Base-by-base conservation (phyloP, 2,888 invertebrate species). In the Chymomyza amoena region DNA sequence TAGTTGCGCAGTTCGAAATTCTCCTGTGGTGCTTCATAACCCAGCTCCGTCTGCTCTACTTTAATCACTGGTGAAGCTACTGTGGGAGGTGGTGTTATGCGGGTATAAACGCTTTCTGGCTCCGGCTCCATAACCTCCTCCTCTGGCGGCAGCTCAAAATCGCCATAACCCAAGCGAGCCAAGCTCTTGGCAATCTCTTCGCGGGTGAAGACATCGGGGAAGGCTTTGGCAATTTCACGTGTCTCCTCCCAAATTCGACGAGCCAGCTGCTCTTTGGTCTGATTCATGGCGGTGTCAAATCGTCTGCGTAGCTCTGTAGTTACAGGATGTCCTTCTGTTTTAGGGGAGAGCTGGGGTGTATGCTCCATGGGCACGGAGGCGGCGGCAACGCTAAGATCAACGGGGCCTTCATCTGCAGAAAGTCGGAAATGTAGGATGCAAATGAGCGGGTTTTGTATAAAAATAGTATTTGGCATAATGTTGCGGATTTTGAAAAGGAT, bases 171-270 rank as follows among this genome's bases (percentile, higher is more conserved):
- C 59, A 91, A 71, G 0, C 91, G 86, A 0, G 85, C 86, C 52
- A 91, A 67, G 28, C 90, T 90, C 56, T 87, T 90, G 16, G 90
- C 91, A 5, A 91, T 91, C 67, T 91, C 90, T 69, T 91, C 91
- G 15, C 90, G 85, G 1, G 91, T 91, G 6, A 91, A 91, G 0
- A 91, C 90, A 68, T 91, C 90, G 3, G 91, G 91, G 76, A 90
- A 91, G n/a, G 91, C 89, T 0, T 89, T 87, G 0, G 91, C 91
- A 10, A 91, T 91, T 36, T 91, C 91, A 1, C 91, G 88, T 0
- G 91, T 91, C 67, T 91, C 91, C 68, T 89, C 89, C 87, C 89
- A 91, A 54, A 91, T 90, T 66, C 90, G 90, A 0, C 87, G 89
- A 0, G 90, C 90, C 28, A 91, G 69, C n/a, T 89, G 85, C 62